Conservation (phyloP, 2,113 vertebrate species). For the Proteles cristata region DNA sequence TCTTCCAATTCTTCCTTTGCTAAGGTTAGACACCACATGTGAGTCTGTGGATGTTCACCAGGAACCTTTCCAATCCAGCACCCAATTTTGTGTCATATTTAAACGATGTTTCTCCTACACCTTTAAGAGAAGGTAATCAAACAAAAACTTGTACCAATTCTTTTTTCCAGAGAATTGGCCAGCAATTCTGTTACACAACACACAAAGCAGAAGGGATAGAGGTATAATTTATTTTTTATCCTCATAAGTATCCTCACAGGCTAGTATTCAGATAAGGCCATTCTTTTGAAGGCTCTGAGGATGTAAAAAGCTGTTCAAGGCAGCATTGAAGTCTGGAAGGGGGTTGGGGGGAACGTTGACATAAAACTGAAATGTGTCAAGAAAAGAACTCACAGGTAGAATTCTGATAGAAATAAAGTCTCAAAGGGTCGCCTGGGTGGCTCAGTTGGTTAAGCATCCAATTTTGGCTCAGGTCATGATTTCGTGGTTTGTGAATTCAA, state of each 20-base stretch:
- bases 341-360: neutral
- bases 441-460: too few relatives aligned
- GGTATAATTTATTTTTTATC: neutral
- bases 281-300: neutral
- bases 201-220: conserved; percentile 12
- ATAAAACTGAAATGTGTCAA: neutral
- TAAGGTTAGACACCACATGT: neutral
- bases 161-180: neutral
- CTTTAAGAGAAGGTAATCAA: neutral
- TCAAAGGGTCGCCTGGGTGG: neutral
- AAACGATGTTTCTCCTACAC: neutral
- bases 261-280: neutral
- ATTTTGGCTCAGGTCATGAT: too few relatives aligned
- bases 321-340: neutral
- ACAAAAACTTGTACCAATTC: neutral
- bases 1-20: neutral
- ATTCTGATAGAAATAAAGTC: conserved; percentile 32
- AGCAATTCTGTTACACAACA: neutral
- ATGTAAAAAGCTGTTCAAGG: neutral
- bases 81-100: neutral
- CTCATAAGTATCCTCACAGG: neutral
- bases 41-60: neutral
- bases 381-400: neutral
- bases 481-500: too few relatives aligned
- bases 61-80: neutral